Conservation (phyloP, 2,797 vertebrate genomes). For the Pempheris klunzingeri region DNA sequence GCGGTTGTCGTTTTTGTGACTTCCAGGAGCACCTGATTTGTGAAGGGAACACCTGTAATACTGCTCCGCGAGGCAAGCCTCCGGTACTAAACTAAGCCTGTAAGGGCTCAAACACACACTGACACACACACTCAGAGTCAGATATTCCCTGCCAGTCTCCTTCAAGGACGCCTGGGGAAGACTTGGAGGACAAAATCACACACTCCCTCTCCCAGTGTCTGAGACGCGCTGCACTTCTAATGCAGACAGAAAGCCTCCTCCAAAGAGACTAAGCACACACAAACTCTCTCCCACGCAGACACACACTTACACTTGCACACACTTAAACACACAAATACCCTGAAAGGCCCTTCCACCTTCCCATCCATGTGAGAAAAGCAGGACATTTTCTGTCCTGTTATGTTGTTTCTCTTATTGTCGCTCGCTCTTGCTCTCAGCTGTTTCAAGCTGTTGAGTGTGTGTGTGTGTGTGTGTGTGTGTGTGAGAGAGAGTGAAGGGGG, state of each 20-base stretch:
- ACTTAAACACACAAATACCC: conserved; percentile 69
- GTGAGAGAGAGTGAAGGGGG: conserved; percentile 54
- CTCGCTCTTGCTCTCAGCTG: conserved; percentile 70
- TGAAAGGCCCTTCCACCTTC: conserved; percentile 71
- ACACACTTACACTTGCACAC: conserved; percentile 54
- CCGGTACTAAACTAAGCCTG: conserved; percentile 66
- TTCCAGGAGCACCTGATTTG: conserved; percentile 59
- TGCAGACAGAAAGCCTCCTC: conserved; percentile 80
- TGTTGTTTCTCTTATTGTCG: conserved; percentile 65
- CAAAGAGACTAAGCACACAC: conserved; percentile 71
- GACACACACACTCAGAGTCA: conserved; percentile 53
- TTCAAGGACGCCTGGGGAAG: conserved; percentile 84
- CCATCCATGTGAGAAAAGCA: conserved; percentile 65
- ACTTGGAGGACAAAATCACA: conserved; percentile 85
- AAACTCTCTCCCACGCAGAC: conserved; percentile 34
- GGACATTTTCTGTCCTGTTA: conserved; percentile 64
- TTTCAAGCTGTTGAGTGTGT: conserved; percentile 64
- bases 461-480: conserved; percentile 34
- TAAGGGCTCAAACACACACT: conserved; percentile 63
- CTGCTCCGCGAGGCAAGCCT: conserved; percentile 72
- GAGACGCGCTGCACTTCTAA: conserved; percentile 77
- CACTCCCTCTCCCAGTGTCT: conserved; percentile 79
- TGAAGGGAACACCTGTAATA: conserved; percentile 77
- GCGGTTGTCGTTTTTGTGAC: conserved; percentile 55
- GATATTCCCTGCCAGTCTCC: conserved; percentile 80